Evolutionary conservation across 1,140 invertebrate species (phyloP).

Genomic region (Hylaeus anthracinus): DNA sequence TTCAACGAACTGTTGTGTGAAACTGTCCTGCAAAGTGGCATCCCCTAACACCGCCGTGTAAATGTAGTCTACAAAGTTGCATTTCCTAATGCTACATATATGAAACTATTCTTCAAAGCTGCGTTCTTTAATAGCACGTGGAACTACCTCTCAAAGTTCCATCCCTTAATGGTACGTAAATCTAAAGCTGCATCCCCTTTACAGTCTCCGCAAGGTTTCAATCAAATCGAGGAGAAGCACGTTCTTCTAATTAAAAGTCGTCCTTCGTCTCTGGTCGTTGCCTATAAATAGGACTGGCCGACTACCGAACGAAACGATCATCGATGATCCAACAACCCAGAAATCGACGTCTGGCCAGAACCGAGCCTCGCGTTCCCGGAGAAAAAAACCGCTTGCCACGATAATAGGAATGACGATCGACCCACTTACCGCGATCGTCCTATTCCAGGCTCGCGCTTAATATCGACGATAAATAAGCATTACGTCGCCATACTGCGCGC

Average conservation of each 20-base stretch:
- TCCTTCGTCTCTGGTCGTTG: background rate
- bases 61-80: too few species aligned
- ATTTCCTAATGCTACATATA: too few species aligned
- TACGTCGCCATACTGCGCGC: slow-evolving; percentile 42
- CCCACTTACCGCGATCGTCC: slow-evolving; percentile 52
- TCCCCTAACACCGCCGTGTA: too few species aligned
- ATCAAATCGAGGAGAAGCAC: too few species aligned
- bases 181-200: too few species aligned
- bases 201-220: too few species aligned
- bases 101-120: too few species aligned
- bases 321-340: slow-evolving; percentile 15
- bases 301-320: background rate
- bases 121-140: too few species aligned
- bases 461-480: slow-evolving; percentile 65
- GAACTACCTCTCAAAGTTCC: too few species aligned
- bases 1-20: too few species aligned
- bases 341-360: slow-evolving; percentile 39
- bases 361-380: slow-evolving; percentile 41
- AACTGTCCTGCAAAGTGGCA: too few species aligned
- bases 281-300: slow-evolving; percentile 14
- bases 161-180: too few species aligned
- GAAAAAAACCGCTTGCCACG: slow-evolving; percentile 39
- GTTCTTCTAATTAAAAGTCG: background rate
- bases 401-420: slow-evolving; percentile 66
- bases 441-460: slow-evolving; percentile 49